Base-by-base conservation (phyloP, 2,888 invertebrate species). In the Syritta pipiens region DNA sequence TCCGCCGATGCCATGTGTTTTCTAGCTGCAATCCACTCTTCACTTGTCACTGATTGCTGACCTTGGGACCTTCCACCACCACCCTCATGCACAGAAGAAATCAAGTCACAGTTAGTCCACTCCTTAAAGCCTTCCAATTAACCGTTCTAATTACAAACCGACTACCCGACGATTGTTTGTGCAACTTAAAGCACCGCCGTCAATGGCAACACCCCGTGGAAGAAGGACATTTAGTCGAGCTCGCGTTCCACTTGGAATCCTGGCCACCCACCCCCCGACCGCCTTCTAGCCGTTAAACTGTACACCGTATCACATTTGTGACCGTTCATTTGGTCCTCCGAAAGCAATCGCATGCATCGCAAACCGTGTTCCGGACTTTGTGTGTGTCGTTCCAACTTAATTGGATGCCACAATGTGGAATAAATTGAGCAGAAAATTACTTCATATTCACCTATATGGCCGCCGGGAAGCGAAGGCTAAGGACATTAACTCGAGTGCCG, bases 381-480 rank as follows among this genome's bases (percentile, higher is more conserved):
- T n/a, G n/a, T n/a, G n/a, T 68, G 79, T 74, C 79, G 60, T 74
- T 86, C 84, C 84, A 86, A 86, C 86, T 87, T 86, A 87, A 88
- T 86, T 87, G 87, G 86, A 86, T 84, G 86, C 88, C 88, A 85
- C 88, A 88, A 88, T 88, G 86, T 86, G 86, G 85, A 87, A 86
- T 88, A 88, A 88, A 88, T 88, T 88, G 88, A 88, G 88, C 88
- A 85, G 87, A 88, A 88, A 89, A 88, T 88, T 88, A 88, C 88
- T 88, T 86, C 84, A 84, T 82, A 82, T 82, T 83, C 82, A 82
- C 83, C 83, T 83, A 79, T 82, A 69, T 59, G 81, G 22, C 42
- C 46, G 19, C 55, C 44, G 57, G 42, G 37, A 14, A 14, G 30
- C 48, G 37, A 74, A 74, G 46, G 72, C 67, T 79, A 79, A 79